Percentiles rank a stretch among this genome's conserved stretches.
Evolutionary conservation across 1,140 invertebrate genomes (phyloP).

Genomic region (Riptortus pedestris): DNA sequence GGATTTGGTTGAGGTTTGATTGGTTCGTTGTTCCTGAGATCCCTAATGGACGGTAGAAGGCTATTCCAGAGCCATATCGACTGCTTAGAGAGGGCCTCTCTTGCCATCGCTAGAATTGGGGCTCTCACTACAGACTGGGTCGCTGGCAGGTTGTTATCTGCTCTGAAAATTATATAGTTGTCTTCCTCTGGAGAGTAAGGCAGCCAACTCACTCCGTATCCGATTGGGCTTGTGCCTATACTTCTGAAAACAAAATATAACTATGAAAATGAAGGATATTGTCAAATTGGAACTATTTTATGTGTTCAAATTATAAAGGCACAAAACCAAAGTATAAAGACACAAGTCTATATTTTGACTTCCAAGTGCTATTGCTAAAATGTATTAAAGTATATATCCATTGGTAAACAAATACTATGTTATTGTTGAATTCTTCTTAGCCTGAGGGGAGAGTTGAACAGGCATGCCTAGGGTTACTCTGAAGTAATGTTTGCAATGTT

Average conservation of each 20-base stretch:
- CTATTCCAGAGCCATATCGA: constrained; percentile 32
- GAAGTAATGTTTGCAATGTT: too few species aligned
- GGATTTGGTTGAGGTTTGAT: not conserved
- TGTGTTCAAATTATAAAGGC: too few species aligned
- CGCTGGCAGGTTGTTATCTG: constrained; percentile 30
- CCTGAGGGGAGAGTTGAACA: too few species aligned
- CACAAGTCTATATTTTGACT: too few species aligned
- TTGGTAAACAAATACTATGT: too few species aligned
- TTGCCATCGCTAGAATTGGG: constrained; percentile 33
- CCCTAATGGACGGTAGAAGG: constrained; percentile 30
- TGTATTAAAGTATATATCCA: too few species aligned
- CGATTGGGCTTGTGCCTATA: constrained; percentile 41
- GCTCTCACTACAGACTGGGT: constrained; percentile 34
- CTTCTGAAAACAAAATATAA: constrained; percentile 32
- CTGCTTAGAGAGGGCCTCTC: constrained; percentile 29
- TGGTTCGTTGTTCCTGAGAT: constrained; percentile 12
- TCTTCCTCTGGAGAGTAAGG: constrained; percentile 43
- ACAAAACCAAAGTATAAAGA: too few species aligned
- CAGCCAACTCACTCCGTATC: constrained; percentile 44
- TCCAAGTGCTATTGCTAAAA: too few species aligned
- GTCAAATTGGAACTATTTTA: too few species aligned
- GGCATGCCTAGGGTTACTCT: too few species aligned
- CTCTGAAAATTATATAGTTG: constrained; percentile 39
- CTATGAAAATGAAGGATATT: too few species aligned
- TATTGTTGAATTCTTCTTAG: too few species aligned